phyloP scores from a whole-genome alignment of 2,888 invertebrate genomes.

The Protophormia terraenovae region DNA sequence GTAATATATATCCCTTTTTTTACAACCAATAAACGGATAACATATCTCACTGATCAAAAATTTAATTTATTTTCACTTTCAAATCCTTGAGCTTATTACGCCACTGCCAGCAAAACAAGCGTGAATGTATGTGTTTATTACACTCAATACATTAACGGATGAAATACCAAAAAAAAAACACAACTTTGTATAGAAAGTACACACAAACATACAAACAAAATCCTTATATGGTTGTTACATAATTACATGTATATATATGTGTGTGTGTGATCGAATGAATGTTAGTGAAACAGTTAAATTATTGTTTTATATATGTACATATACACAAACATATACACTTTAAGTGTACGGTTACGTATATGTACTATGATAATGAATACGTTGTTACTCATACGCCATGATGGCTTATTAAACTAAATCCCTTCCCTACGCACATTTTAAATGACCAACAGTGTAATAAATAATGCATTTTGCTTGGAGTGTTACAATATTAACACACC shows the following conservation, averaged over 20 bases:
- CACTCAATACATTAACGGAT: conserved; percentile 49
- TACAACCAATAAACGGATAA: no score
- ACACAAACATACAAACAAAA: neutral
- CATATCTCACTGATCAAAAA: no score
- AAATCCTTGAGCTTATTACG: conserved; percentile 28
- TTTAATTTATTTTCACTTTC: neutral
- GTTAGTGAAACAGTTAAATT: conserved; percentile 1
- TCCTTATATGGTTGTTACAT: conserved; percentile 9
- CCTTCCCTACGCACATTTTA: neutral
- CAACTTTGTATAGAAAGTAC: no score
- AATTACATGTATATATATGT: conserved; percentile 1
- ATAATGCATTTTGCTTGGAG: conserved; percentile 52
- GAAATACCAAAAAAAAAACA: conserved; percentile 21
- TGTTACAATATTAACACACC: conserved; percentile 58
- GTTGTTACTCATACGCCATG: conserved; percentile 37
- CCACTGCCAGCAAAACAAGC: conserved; percentile 27
- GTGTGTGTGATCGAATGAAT: neutral
- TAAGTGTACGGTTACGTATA: conserved; percentile 49
- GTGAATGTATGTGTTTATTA: conserved; percentile 28
- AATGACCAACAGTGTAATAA: conserved; percentile 42
- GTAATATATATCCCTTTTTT: no score
- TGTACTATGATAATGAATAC: neutral
- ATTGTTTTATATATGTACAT: neutral
- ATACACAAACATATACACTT: neutral
- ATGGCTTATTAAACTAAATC: conserved; percentile 39